Base-by-base conservation (phyloP, 2,888 invertebrate species). In the Anagyrus pseudococci region DNA sequence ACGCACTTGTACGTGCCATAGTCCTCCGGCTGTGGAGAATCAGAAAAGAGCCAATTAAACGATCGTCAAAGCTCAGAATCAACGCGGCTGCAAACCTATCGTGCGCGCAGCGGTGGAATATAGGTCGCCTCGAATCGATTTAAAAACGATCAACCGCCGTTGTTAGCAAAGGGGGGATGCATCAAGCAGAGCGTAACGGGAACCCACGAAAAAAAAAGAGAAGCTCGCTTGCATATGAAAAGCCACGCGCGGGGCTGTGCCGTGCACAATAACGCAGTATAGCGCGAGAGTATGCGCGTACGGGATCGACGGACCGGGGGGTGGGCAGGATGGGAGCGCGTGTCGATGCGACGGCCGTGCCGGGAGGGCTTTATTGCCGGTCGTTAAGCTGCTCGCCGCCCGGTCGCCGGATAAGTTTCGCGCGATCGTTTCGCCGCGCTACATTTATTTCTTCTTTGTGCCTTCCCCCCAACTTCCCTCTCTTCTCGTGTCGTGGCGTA, bases 1-100 rank as follows among this genome's bases (percentile, higher is more conserved):
- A 91, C 88, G 81, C 94, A 94, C 80, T 93, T 93, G 81, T 94
- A 94, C 55, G 89, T 91, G 23, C 93, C 94, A 77, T 92, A 94
- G 82, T 96, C 95, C 72, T 86, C 87, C 69, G 86, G 87, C 73
- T 89, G 85, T 26, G 78, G 77, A 40, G 54, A 56, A 64, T 4
- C 6, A 29, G 6, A 29, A 29, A 29, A 29, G 10, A 29, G 29
- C 29, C 59, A 55, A 64, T 55, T 46, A 56, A 64, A 58, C 43
- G 54, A 54, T 10, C 48, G 44, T 37, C 54, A 58, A 62, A 62
- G 22, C 25, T 54, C 40, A 29, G 37, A 41, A n/a, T 3, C 13
- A n/a, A n/a, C n/a, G 48, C 22, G 33, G 10, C 4, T 17, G 7
- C 29, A 10, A 17, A n/a, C n/a, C n/a, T n/a, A n/a, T n/a, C n/a